A percentile compares a stretch with the other conserved stretches of the same genome.
phyloP scores from a whole-genome alignment of 1,140 invertebrate species.

The Zaprionus tsacasi region DNA sequence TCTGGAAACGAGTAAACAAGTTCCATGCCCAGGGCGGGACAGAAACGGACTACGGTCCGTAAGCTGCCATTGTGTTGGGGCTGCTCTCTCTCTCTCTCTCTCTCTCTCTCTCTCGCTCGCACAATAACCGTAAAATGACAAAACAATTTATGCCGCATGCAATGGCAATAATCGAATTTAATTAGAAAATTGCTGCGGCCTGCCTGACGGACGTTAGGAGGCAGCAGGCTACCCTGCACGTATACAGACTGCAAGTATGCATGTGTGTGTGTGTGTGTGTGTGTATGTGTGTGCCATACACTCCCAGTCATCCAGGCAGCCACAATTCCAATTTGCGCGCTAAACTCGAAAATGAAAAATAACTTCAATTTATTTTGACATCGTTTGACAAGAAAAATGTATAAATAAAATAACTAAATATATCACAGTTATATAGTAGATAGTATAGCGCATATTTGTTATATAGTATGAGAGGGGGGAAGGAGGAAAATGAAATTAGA shows the following conservation, averaged over 20 bases:
- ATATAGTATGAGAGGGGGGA: not conserved
- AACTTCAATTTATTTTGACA: conserved; percentile 82
- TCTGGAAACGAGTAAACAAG: conserved; percentile 76
- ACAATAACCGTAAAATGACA: conserved; percentile 70
- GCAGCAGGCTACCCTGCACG: conserved; percentile 56
- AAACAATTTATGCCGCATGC: conserved; percentile 82
- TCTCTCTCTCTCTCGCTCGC: conserved; percentile 1
- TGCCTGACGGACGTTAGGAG: conserved; percentile 13
- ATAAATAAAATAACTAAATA: conserved; percentile 63
- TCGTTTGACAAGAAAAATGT: conserved; percentile 34
- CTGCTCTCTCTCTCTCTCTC: not conserved
- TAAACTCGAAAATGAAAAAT: conserved; percentile 57
- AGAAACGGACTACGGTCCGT: conserved; percentile 15
- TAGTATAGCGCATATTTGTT: not conserved
- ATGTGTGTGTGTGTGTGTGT: not conserved
- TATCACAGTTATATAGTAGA: not conserved
- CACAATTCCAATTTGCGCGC: conserved; percentile 46
- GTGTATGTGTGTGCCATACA: not conserved
- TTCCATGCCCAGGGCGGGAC: conserved; percentile 48
- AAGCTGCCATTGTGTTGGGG: conserved; percentile 47
- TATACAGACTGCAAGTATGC: conserved; percentile 50
- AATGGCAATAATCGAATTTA: conserved; percentile 82
- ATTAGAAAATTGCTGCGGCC: conserved; percentile 81
- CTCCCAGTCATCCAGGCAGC: conserved; percentile 16
- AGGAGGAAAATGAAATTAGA: conserved; percentile 68